Base-by-base conservation (phyloP, 2,113 vertebrate species). In the Zosterops japonicus region DNA sequence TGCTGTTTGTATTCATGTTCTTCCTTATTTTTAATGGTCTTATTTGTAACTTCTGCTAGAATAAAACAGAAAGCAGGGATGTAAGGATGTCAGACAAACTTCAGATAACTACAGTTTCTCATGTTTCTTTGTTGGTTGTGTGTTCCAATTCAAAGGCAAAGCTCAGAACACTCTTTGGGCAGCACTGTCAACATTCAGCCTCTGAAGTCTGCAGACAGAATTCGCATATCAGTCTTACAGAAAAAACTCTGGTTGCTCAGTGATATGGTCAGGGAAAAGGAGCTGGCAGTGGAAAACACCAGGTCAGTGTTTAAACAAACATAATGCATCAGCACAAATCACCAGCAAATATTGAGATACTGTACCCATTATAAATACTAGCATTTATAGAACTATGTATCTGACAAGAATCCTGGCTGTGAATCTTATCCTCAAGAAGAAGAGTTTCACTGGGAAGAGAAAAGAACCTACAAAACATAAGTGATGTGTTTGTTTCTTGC, bases 241-340 rank as follows among this genome's bases (percentile, higher is more conserved):
- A 97, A 90, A 94, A 97, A 93, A 65, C 61, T 98, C 63, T 97
- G 97, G 93, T 63, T 97, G 70, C 97, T 99, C 41, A 96, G 97
- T 75, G 61, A 69, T 47, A 68, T 96, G 27, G 96, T 96, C 18
- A 93, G 75, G 52, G 98, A 98, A 89, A 98, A 98, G 91, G 97
- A 98, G 44, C 76, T 96, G 21, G 93, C 83, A 10, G 84, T 98
- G 61, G 94, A 97, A 88, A 98, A 97, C 84, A 93, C 93, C 77
- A 98, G 98, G 99, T 99, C 75, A 92, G 98, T 84, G 63, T 63
- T 64, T 42, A 24, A 76, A 6, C 2, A 4, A 70, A 39, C 8
- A 6, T 31, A 35, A 55, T 36, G 24, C 41, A 33, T 72, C 27
- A 52, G 57, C 57, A 47, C 35, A 64, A 70, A 28, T 36, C 31